These are phyloP conservation scores for Melanocharis versteri DNA, from an alignment of 2,113 vertebrate species.

Conservation along the genomic window DNA sequence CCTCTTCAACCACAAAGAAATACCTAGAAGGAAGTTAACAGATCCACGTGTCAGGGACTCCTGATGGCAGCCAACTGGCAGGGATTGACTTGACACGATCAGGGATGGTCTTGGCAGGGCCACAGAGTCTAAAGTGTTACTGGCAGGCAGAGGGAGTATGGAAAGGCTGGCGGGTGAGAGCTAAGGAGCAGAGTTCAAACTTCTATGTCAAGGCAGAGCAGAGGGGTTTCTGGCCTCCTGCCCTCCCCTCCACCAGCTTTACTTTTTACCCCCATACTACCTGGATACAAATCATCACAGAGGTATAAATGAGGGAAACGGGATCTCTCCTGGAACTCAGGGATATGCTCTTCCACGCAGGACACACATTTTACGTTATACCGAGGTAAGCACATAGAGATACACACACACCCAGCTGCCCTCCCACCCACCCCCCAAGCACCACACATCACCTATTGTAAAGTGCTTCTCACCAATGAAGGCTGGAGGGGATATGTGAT, in stretches of 20 bases:
- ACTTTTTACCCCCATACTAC: neutral
- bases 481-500: neutral
- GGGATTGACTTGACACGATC: neutral
- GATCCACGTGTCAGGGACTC: neutral
- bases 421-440: no score
- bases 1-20: constrained; percentile 97
- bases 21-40: constrained; percentile 75
- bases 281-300: neutral
- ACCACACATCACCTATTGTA: rapidly evolving
- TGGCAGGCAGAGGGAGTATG: neutral
- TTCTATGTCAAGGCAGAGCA: neutral
- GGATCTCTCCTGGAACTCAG: neutral
- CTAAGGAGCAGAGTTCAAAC: neutral
- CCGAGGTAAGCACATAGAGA: neutral
- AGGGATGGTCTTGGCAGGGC: neutral
- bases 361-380: neutral
- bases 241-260: neutral
- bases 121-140: neutral
- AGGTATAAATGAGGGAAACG: neutral
- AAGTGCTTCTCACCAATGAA: neutral
- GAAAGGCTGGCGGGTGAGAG: neutral
- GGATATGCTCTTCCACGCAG: neutral
- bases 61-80: neutral
- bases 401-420: neutral
- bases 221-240: neutral